A percentile compares a stretch with the other conserved stretches of the same genome.
Evolutionary conservation across 2,113 vertebrate genomes (phyloP).

Genomic region (Bubo bubo): DNA sequence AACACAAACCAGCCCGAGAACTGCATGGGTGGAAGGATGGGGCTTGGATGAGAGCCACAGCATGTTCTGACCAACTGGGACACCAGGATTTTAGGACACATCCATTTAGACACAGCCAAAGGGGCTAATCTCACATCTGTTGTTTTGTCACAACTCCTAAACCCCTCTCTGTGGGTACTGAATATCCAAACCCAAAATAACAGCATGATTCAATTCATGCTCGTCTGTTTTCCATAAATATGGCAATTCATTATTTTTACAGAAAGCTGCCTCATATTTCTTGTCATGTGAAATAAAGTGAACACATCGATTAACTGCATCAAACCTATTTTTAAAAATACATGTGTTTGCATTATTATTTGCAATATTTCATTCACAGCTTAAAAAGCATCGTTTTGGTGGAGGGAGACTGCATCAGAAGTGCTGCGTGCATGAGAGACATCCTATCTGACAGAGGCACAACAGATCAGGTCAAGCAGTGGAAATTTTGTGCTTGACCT

Average conservation of each 20-base stretch:
- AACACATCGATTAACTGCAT: neutral
- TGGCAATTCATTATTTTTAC: neutral
- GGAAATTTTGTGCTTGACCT: neutral
- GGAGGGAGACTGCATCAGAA: neutral
- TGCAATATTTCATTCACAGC: neutral
- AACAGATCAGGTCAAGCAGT: neutral
- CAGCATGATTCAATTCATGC: conserved; percentile 29
- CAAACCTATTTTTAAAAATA: neutral
- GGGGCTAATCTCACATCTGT: conserved; percentile 60
- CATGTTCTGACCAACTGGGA: conserved; percentile 17
- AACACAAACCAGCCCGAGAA: neutral
- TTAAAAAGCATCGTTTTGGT: neutral
- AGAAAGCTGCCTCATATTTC: conserved; percentile 12
- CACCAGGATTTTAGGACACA: neutral
- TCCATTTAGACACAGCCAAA: conserved; percentile 40
- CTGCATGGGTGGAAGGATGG: neutral
- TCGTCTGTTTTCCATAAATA: conserved; percentile 53
- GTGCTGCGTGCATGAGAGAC: rapidly evolving
- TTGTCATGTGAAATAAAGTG: neutral
- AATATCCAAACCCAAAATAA: conserved; percentile 46
- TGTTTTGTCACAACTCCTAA: conserved; percentile 57
- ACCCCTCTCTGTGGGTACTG: conserved; percentile 37
- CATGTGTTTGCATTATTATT: neutral
- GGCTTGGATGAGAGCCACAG: neutral
- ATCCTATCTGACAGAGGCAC: neutral